Conservation (phyloP, 2,888 invertebrate species). For the Acrocera orbiculus region DNA sequence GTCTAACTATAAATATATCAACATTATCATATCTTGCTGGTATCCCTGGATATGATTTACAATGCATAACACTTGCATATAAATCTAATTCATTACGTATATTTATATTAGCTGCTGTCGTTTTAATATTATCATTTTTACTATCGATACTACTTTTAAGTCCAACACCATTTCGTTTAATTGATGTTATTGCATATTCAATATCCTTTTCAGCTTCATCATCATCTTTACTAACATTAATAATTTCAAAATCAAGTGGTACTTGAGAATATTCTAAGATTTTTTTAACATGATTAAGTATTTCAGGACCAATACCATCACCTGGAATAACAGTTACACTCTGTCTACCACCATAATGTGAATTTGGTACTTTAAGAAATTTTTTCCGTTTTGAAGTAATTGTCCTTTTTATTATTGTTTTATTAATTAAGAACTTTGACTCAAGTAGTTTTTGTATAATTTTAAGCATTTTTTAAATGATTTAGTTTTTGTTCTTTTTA, state of each 20-base stretch:
- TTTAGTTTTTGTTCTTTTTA: no score
- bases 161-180: constrained; percentile 89
- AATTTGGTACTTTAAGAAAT: no score
- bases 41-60: constrained; percentile 76
- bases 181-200: constrained; percentile 84
- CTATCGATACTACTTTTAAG: constrained; percentile 95
- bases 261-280: constrained; percentile 77
- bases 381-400: no score
- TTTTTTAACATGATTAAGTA: constrained; percentile 81
- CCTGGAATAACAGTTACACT: constrained; percentile 92
- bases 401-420: no score
- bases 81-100: constrained; percentile 83
- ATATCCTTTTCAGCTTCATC: constrained; percentile 70
- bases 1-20: constrained; percentile 74
- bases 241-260: constrained; percentile 91
- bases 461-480: no score
- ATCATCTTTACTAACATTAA: constrained; percentile 59
- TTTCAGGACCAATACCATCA: constrained; percentile 93
- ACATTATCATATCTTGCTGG: constrained; percentile 65
- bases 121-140: constrained; percentile 62
- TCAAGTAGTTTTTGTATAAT: no score
- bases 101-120: constrained; percentile 82
- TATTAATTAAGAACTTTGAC: no score
- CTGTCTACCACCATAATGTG: constrained; percentile 89
- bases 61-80: constrained; percentile 83